Percentiles rank a stretch among this genome's conserved stretches.
Conservation (phyloP, 2,888 invertebrate genomes). For the Drosophila falleni region DNA sequence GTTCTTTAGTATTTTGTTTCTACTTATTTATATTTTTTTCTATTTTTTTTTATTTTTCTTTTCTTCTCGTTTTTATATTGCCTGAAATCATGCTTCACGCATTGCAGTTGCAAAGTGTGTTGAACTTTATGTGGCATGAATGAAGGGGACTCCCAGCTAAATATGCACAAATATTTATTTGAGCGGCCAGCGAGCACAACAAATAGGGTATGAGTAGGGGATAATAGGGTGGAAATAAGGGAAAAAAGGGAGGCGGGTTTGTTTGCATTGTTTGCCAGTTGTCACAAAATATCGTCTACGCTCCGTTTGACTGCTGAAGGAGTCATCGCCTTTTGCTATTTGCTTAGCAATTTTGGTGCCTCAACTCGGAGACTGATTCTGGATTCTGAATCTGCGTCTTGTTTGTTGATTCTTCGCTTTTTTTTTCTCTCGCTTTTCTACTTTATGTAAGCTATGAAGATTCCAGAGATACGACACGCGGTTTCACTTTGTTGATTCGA, state of each 20-base stretch:
- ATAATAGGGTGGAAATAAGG: neutral
- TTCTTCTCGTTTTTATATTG: slow-evolving; percentile 22
- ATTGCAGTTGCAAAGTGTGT: slow-evolving; percentile 67
- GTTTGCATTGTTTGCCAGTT: slow-evolving; percentile 38
- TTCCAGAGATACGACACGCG: slow-evolving; percentile 62
- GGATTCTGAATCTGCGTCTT: slow-evolving; percentile 31
- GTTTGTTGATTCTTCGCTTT: slow-evolving; percentile 41
- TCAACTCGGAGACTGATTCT: slow-evolving; percentile 22
- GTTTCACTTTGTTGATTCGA: slow-evolving; percentile 51
- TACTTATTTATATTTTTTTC: slow-evolving; percentile 16
- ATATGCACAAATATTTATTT: slow-evolving; percentile 79
- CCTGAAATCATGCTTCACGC: slow-evolving; percentile 67
- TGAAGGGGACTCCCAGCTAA: slow-evolving; percentile 48
- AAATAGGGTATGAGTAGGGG: neutral
- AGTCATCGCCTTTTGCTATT: slow-evolving; percentile 60
- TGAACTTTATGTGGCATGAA: slow-evolving; percentile 65
- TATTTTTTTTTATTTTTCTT: slow-evolving; percentile 25
- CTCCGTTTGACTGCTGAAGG: slow-evolving; percentile 41
- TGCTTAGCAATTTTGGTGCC: slow-evolving; percentile 69
- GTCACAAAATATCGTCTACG: slow-evolving; percentile 34
- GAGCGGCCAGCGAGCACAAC: slow-evolving; percentile 37
- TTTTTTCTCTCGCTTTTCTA: slow-evolving; percentile 23
- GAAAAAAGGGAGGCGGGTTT: neutral
- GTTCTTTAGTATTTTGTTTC: slow-evolving; percentile 32
- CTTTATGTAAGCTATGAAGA: slow-evolving; percentile 47